Base-by-base conservation (phyloP, 2,113 vertebrate genomes). In the Eubucco bourcierii region DNA sequence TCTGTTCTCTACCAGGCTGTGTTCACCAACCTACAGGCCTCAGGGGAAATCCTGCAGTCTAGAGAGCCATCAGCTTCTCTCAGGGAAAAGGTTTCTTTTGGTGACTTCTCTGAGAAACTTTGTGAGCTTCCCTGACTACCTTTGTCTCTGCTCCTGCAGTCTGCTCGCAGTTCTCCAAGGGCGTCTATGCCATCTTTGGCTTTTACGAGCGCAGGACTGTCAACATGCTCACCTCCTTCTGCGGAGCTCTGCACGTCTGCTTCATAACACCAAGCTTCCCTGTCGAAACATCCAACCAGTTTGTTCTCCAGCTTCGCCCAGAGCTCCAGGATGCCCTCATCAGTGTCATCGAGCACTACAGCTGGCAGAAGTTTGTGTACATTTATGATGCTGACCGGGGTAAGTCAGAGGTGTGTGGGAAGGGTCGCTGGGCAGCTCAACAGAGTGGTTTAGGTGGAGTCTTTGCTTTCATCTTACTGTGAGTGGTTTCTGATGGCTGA, bases 141-240 rank as follows among this genome's bases (percentile, higher is more conserved):
- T 68, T 41, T 80, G 84, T 70, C 46, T 95, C n/a, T 95, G 33
- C 41, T 77, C 64, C 55, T 87, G 29, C 97, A 99, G 99, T 99
- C 97, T 99, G 99, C 95, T 99, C 99, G 1, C 99, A 99, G 98
- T 99, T 99, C 97, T 99, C 99, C 93, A 99, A 99, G 97, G 99
- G 99, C 13, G 99, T 99, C 92, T 99, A 99, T 0, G 99, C 99
- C 98, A 99, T 99, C 98, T 99, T 99, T n/a, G 99, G 99, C 14
- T 98, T 99, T 93, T 99, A 99, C 4, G 99, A 99, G 97, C 97
- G 98, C 88, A 99, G 99, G 95, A 99, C 99, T 0, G 99, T 99
- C 90, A 99, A 99, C 98, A 99, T 99, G 98, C 98, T 99, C 75
- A 99, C 99, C 11, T 99, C 99, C 44, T 99, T 99, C 97, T 99